These are phyloP conservation scores for Ctenicera cuprea DNA, from an alignment of 2,888 invertebrate genomes.

Conservation along the genomic window DNA sequence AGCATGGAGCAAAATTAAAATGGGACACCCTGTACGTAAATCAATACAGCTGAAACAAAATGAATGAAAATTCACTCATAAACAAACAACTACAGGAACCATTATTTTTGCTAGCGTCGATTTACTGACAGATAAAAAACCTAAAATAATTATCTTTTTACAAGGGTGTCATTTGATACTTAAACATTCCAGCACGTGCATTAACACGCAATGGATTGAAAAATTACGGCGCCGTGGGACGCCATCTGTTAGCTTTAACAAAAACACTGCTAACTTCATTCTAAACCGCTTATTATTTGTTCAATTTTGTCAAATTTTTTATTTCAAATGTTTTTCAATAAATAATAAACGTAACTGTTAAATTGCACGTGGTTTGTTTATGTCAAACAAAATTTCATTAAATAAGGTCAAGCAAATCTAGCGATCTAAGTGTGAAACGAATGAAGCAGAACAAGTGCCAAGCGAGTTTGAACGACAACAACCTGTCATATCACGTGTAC, in stretches of 20 bases:
- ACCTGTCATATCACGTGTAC: slow-evolving; percentile 54
- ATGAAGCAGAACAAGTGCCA: slow-evolving; percentile 10
- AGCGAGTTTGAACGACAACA: slow-evolving; percentile 35
- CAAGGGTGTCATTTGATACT: slow-evolving; percentile 15
- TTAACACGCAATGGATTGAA: slow-evolving; percentile 5
- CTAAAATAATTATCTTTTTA: slow-evolving; percentile 1
- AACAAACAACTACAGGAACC: background rate
- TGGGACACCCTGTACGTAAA: too few relatives aligned
- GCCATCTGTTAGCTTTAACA: slow-evolving; percentile 14
- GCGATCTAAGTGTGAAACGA: background rate
- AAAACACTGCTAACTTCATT: background rate
- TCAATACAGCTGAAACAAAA: background rate
- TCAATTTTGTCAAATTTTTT: background rate
- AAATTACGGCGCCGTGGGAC: background rate
- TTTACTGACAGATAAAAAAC: background rate
- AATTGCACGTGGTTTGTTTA: too few relatives aligned
- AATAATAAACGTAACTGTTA: too few relatives aligned
- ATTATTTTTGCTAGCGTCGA: background rate
- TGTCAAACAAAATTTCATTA: background rate
- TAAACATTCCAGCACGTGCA: slow-evolving; percentile 13
- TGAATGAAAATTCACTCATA: slow-evolving; percentile 9
- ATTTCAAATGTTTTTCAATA: too few relatives aligned
- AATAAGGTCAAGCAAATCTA: background rate
- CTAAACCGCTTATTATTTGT: slow-evolving; percentile 8
- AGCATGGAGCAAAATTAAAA: too few relatives aligned